Percentiles rank a stretch among this genome's conserved stretches.
Conservation (phyloP, 30 jellyfish, hydroid and myxozoan species). For the Nemopilema nomurai region DNA sequence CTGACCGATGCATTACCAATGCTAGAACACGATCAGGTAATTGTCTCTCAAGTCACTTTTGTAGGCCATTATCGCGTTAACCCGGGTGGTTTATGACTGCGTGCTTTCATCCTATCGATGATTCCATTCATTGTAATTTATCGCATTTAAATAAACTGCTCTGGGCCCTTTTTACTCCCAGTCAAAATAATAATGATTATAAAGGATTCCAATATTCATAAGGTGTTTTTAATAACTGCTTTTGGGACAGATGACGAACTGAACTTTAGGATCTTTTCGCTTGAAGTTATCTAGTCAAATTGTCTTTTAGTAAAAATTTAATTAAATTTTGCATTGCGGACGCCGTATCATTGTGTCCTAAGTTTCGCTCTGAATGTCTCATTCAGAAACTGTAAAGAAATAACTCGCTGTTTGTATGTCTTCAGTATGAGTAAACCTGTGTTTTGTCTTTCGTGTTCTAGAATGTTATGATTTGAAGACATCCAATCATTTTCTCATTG, state of each 20-base stretch:
- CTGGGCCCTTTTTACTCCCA: too few relatives aligned
- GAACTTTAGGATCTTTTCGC: neutral
- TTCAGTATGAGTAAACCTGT: neutral
- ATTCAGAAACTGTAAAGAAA: neutral
- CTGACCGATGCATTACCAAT: constrained; percentile 86
- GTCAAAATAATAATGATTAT: too few relatives aligned
- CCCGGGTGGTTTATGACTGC: too few relatives aligned
- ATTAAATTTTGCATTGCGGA: constrained; percentile 7
- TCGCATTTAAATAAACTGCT: too few relatives aligned
- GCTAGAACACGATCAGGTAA: constrained; percentile 74
- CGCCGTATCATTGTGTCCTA: constrained; percentile 8
- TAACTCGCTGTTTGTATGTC: neutral
- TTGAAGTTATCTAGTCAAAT: neutral
- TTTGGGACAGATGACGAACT: neutral
- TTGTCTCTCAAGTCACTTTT: too few relatives aligned
- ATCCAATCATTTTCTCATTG: neutral
- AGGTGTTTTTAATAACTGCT: neutral
- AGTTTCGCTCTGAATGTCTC: neutral
- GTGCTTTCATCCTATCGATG: too few relatives aligned
- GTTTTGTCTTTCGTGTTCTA: neutral
- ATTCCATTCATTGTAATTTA: too few relatives aligned
- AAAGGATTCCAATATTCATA: neutral
- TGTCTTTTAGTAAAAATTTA: neutral
- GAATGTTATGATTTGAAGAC: neutral
- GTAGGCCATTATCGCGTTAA: too few relatives aligned